Evolutionary conservation across 2,113 vertebrate species (phyloP), one percentile per base, ranked within the genome.

Genomic region (Rutilus rutilus): DNA sequence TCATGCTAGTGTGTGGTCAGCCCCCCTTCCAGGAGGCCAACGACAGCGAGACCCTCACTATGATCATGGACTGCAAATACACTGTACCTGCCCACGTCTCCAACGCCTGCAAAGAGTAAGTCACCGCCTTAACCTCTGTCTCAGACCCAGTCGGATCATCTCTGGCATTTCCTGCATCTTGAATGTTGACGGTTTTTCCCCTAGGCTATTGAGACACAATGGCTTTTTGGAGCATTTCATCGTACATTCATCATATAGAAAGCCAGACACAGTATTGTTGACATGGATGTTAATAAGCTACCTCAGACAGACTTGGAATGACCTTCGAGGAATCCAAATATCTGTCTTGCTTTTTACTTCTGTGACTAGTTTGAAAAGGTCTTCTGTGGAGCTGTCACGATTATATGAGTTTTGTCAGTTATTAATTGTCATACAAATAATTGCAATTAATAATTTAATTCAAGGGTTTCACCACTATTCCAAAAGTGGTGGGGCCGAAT

Each of bases 1-100:
- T 99, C 93, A 99, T 99, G 98, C 89, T 99, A 94, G 98, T 99
- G 23, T 99, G 98, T 50, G 98, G 98, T 73, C 97, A 99, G 57
- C 98, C 98, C 0, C 98, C 98, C 9, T 99, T 99, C 91, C 98
- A 99, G 92, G 98, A 99, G 93, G 98, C 98, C 85, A 99, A 99
- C 1, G 98, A 99, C 95, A 99, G 98, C 6, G 98, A 99, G 93
- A 99, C 98, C 0, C 93, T 99, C 92, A 99, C 98, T 57, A 99
- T 99, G 98, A 99, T 99, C 91, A 99, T 99, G 98, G 98, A 99
- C 91, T 99, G 98, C 95, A 99, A 97, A 92, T 99, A 99, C 90
- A 98, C 97, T 0, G 97, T 98, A 60, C 98, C 98, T 3, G 88
- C 94, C 77, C 98, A 96, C 0, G 97, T 99, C 87, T 99, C 98